Evolutionary conservation across 2,888 invertebrate species (phyloP).

Genomic region (Blomia tropicalis): DNA sequence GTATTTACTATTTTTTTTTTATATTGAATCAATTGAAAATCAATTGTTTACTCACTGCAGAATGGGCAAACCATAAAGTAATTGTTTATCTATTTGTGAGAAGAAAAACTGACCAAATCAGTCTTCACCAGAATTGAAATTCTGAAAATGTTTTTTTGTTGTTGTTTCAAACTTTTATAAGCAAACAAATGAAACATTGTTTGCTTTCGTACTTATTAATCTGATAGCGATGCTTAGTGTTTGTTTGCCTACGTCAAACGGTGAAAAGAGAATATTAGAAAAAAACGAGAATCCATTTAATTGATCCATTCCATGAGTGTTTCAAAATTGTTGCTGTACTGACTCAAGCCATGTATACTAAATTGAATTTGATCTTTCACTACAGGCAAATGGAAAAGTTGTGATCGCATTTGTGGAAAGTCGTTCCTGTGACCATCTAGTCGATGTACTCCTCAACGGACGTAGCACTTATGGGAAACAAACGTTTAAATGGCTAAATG

Average conservation of each 20-base stretch:
- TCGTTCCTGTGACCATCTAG: not conserved
- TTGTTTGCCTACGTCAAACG: not conserved
- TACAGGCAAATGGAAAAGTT: slow-evolving; percentile 10
- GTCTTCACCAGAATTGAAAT: too few relatives aligned
- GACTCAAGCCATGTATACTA: not conserved
- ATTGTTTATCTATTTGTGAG: not conserved
- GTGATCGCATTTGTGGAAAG: not conserved
- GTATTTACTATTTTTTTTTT: not conserved
- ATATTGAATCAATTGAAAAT: too few relatives aligned
- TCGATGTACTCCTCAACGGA: slow-evolving; percentile 9
- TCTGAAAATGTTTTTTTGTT: not conserved
- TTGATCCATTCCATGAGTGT: not conserved
- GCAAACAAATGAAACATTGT: too few relatives aligned
- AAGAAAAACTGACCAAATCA: not conserved
- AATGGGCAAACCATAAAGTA: not conserved
- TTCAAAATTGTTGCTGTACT: too few relatives aligned
- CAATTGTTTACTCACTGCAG: not conserved
- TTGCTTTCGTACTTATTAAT: not conserved
- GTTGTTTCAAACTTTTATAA: too few relatives aligned
- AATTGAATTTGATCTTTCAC: not conserved
- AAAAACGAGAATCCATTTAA: not conserved
- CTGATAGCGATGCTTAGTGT: not conserved
- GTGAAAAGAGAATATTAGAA: not conserved
- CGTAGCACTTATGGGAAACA: slow-evolving; percentile 34
- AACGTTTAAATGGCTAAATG: not conserved